Conservation (phyloP, 2,797 vertebrate species). For the Aythya fuligula region DNA sequence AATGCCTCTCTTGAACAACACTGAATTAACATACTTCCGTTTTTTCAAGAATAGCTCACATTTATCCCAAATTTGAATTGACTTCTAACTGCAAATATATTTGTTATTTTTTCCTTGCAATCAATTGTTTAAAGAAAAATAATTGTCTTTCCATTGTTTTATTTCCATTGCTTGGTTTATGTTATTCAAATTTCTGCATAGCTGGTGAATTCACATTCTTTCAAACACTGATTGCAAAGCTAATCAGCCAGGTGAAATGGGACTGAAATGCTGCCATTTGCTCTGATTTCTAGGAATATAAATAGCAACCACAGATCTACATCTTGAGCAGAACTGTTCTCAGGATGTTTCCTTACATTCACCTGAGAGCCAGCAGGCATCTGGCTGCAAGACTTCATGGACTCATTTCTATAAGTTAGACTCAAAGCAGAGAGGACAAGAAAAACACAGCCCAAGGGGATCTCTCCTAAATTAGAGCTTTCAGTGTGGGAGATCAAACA, state of each 20-base stretch:
- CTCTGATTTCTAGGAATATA: slow-evolving; percentile 52
- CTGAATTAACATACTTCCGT: not conserved
- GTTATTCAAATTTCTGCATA: not conserved
- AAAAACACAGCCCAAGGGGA: not conserved
- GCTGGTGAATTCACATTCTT: slow-evolving; percentile 18
- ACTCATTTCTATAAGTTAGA: slow-evolving; percentile 1
- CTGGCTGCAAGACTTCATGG: not conserved
- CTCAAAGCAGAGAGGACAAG: slow-evolving; percentile 5
- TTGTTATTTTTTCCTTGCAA: not conserved
- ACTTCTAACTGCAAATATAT: not conserved
- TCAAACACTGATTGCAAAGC: not conserved
- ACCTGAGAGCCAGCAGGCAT: not conserved
- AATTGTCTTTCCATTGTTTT: slow-evolving; percentile 35
- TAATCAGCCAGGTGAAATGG: slow-evolving; percentile 34
- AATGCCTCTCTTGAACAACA: not conserved
- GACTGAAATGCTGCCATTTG: slow-evolving; percentile 24
- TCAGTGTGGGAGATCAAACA: slow-evolving; percentile 20
- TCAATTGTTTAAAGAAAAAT: not conserved
- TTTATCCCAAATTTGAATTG: not conserved
- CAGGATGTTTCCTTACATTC: not conserved
- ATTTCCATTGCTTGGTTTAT: not conserved
- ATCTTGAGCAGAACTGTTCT: slow-evolving; percentile 3
- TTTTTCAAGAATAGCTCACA: not conserved
- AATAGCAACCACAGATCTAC: not conserved
- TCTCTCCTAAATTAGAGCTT: slow-evolving; percentile 49